Evolutionary conservation across 1,140 invertebrate species (phyloP).

Genomic region (Leptonema lineaticorne): DNA sequence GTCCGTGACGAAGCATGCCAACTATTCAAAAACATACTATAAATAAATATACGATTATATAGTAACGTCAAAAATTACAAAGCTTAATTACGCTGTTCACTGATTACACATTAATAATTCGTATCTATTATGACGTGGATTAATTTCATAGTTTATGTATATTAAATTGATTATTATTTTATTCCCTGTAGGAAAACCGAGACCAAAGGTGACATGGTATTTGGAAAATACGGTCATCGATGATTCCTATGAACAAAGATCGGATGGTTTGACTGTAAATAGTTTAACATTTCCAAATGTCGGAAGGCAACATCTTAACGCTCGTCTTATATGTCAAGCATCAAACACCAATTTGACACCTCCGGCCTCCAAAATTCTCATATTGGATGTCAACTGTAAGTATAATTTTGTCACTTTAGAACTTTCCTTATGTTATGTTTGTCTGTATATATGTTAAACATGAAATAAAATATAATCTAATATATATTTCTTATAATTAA

Average conservation of each 20-base stretch:
- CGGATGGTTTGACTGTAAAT: slow-evolving; percentile 73
- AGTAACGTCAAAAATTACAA: no score
- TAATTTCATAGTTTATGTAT: background rate
- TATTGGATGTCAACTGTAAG: slow-evolving; percentile 86
- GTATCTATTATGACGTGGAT: no score
- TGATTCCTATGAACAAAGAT: slow-evolving; percentile 71
- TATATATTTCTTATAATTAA: no score
- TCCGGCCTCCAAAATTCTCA: slow-evolving; percentile 71
- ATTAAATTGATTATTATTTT: background rate
- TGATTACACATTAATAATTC: no score
- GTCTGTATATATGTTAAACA: no score
- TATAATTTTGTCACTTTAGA: no score
- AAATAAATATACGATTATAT: no score
- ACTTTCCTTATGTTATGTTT: no score
- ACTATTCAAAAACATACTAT: no score
- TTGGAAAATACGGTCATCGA: slow-evolving; percentile 80
- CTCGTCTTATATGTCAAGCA: slow-evolving; percentile 78
- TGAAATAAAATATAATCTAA: no score
- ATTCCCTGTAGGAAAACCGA: slow-evolving; percentile 66
- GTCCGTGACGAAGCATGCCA: no score
- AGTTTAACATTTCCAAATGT: slow-evolving; percentile 73
- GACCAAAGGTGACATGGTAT: slow-evolving; percentile 80
- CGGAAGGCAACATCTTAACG: slow-evolving; percentile 74
- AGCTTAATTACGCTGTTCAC: no score
- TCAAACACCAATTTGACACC: slow-evolving; percentile 80